Evolutionary conservation across 2,797 vertebrate species (phyloP), one percentile per base, ranked within the genome.

Genomic region (Hypotaenidia philippensis): DNA sequence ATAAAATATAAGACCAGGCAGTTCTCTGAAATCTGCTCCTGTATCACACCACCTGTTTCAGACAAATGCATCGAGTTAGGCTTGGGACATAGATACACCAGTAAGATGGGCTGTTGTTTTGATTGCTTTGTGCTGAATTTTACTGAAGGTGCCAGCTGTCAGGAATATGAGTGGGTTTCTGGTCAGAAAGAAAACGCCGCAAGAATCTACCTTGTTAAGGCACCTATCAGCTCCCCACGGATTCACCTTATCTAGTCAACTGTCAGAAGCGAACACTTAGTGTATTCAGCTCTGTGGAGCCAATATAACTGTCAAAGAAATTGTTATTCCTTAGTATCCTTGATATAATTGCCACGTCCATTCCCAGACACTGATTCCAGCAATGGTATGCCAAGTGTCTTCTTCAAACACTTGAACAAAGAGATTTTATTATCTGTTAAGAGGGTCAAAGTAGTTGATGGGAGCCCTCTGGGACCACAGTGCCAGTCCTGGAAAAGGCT

Each of bases 241-340:
- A 94, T 75, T 92, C 77, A 79, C 36, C 13, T 70, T 71, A 92
- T 60, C 32, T 31, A 90, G 38, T 64, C 61, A 84, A 26, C 68
- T 95, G 88, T 87, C 91, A 95, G 45, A 95, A 95, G 66, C 44
- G 81, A 89, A 65, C 63, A 38, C 49, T 53, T 74, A 38, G 19
- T 38, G 26, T 64, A 88, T 57, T 53, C 76, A 84, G 52, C 47
- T 78, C 66, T 81, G 31, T 57, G 61, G 18, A 80, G 71, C 53
- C 9, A 31, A 72, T 66, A 72, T 49, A 91, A 71, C 50, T 83
- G 80, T 27, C 82, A 87, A 80, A 93, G 16, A 94, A 89, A 81
- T 32, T 45, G 61, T 26, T 38, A 64, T 87, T 87, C 80, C 85
- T 83, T 34, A 34, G 38, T 60, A 55, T 69, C 40, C 36, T 70